A percentile compares a stretch with the other conserved stretches of the same genome.
These are phyloP conservation scores for Seriola quinqueradiata DNA, from an alignment of 2,113 vertebrate genomes.

Conservation along the genomic window DNA sequence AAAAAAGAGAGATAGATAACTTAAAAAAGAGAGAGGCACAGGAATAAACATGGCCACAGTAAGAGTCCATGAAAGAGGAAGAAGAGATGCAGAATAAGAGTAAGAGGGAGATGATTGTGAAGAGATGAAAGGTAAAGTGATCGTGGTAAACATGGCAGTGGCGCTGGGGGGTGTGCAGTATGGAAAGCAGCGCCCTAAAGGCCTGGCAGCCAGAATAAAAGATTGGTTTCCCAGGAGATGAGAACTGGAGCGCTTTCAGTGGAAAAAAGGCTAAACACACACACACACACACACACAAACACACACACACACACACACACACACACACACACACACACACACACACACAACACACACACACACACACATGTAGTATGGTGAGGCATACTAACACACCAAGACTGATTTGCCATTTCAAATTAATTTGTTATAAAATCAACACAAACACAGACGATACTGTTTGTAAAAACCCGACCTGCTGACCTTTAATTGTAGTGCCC, in stretches of 20 bases:
- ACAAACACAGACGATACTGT: background rate
- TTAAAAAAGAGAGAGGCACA: background rate
- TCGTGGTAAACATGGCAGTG: constrained; percentile 31
- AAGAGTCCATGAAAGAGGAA: background rate
- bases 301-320: constrained; percentile 19
- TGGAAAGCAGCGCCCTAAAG: constrained; percentile 64
- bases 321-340: constrained; percentile 18
- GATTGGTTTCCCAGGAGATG: constrained; percentile 77
- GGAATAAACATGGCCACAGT: background rate
- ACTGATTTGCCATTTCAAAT: background rate
- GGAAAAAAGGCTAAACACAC: constrained; percentile 2
- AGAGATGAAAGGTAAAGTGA: constrained; percentile 40
- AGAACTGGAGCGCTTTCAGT: constrained; percentile 56
- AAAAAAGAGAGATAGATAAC: background rate
- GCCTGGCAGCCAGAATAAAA: constrained; percentile 67
- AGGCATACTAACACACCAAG: constrained; percentile 35
- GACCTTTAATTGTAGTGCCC: background rate
- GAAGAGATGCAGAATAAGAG: background rate
- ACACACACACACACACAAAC: constrained; percentile 26
- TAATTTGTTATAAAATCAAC: background rate
- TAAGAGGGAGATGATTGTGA: constrained; percentile 11
- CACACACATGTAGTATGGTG: constrained; percentile 15
- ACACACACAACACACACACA: constrained; percentile 24
- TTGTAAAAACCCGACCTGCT: background rate
- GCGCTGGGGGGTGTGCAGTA: constrained; percentile 30